These are phyloP conservation scores for Sthenelais limicola DNA, from an alignment of 2,888 invertebrate genomes.

Conservation along the genomic window DNA sequence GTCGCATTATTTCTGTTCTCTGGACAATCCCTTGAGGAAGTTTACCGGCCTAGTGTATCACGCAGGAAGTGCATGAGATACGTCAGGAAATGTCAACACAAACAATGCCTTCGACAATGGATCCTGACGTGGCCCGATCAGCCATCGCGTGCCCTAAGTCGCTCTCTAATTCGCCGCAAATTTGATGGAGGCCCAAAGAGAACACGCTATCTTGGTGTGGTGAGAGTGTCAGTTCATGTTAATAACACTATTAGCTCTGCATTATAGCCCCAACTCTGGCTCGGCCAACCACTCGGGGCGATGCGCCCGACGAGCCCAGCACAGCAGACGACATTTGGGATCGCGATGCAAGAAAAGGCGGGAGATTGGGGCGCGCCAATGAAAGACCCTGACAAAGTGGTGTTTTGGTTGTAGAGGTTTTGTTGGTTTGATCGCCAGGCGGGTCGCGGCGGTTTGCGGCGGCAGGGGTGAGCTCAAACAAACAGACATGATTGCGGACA, in stretches of 20 bases:
- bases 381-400: background rate
- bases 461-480: constrained; percentile 2
- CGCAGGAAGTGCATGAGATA: too few relatives aligned
- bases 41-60: too few relatives aligned
- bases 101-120: constrained; percentile 26
- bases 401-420: background rate
- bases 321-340: background rate
- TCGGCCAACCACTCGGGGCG: too few relatives aligned
- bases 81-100: constrained; percentile 31
- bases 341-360: too few relatives aligned
- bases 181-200: constrained; percentile 11
- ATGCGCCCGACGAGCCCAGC: background rate
- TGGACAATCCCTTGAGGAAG: too few relatives aligned
- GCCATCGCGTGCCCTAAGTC: constrained; percentile 16
- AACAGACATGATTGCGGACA: constrained; percentile 37
- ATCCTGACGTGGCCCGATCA: constrained; percentile 7
- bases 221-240: constrained; percentile 32
- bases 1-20: too few relatives aligned
- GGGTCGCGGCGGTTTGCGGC: constrained; percentile 27
- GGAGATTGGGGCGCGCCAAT: background rate
- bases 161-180: constrained; percentile 15
- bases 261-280: too few relatives aligned
- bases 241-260: constrained; percentile 33
- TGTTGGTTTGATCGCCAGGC: constrained; percentile 11
- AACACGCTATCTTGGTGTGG: constrained; percentile 6